Evolutionary conservation across 37 sponge, comb jelly and placozoan species (phyloP), one percentile per base, ranked within the genome.

Genomic region (Geodia barretti): DNA sequence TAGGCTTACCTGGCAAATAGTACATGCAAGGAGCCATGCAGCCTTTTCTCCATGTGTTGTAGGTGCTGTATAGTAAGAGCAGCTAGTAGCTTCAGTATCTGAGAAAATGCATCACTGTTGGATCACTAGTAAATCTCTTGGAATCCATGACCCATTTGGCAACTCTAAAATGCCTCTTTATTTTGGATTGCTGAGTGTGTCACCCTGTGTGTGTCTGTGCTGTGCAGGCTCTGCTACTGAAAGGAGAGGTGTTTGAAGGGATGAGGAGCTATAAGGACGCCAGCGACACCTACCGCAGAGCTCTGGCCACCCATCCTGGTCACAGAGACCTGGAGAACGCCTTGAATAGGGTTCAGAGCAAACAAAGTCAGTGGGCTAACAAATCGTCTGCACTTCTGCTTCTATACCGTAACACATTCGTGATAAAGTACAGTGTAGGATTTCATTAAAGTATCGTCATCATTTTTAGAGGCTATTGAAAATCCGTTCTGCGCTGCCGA

Each of bases 401-500:
- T 24, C 17, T 65, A n/a, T n/a, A n/a, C n/a, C n/a, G n/a, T n/a
- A n/a, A n/a, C n/a, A n/a, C n/a, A n/a, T n/a, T n/a, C n/a, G n/a
- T n/a, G n/a, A n/a, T n/a, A n/a, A n/a, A n/a, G n/a, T n/a, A n/a
- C n/a, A n/a, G 28, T 3, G 14, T 8, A 63, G 64, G 4, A 63
- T 29, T 14, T 19, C 11, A 38, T 24, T 36, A 5, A 41, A 41
- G 75, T 66, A 54, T 4, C 7, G 19, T 62, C 7, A 41, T 60
- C 21, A 24, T 47, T 67, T 25, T 1, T 58, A 84, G 86, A 24
- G 59, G 80, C 62, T 0, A n/a, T 78, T 1, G 39, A 64, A 9
- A 95, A 95, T 61, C 95, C 95, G 1, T 95, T 95, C 63, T 19
- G 35, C 36, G 69, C 37, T 28, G 86, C 93, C 0, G 69, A 78